Base-by-base conservation (phyloP, 1,140 invertebrate genomes). In the Cydia amplana region DNA sequence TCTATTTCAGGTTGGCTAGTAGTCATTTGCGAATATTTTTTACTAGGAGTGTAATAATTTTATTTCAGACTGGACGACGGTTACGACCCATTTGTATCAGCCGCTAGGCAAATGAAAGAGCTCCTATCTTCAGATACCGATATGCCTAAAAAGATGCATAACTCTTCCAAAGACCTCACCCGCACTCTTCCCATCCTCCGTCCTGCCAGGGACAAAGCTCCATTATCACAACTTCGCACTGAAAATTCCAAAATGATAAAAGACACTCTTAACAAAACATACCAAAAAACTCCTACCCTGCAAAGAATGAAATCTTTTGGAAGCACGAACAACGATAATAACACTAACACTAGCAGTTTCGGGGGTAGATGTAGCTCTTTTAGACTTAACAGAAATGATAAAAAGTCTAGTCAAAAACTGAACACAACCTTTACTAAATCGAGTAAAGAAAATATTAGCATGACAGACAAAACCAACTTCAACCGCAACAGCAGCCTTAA, bases 251-350 rank as follows among this genome's bases (percentile, higher is more conserved):
- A 93, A 87, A 88, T 86, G 81, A 91, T 90, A 80, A 93, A 93
- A 91, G 91, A 93, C 72, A 87, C 89, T 36, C 80, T 93, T 5
- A 93, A 93, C 73, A 93, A 93, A 84, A 91, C 90, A 49, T 92
- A 91, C 80, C 90, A 91, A 83, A 93, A 91, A 83, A 92, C 89
- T 74, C 91, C 89, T 25, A 90, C 88, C 46, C 78, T 93, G 23
- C 91, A 93, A 80, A 89, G 93, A 88, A 92, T 93, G 88, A 93
- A 92, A 86, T 93, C 93, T 4, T 91, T 93, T 73, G 91, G 93
- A 75, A 93, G 91, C 79, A 85, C 89, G 43, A 91, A 87, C 79
- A 91, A 87, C 75, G 89, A 91, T 73, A 90, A 91, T 73, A 87
- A 63, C 75, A 85, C 75, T 72, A 90, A 83, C 74, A 75, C 55